A percentile compares a stretch with the other conserved stretches of the same genome.
Evolutionary conservation across 2,888 invertebrate genomes (phyloP).

Genomic region (Apotomis capreana): DNA sequence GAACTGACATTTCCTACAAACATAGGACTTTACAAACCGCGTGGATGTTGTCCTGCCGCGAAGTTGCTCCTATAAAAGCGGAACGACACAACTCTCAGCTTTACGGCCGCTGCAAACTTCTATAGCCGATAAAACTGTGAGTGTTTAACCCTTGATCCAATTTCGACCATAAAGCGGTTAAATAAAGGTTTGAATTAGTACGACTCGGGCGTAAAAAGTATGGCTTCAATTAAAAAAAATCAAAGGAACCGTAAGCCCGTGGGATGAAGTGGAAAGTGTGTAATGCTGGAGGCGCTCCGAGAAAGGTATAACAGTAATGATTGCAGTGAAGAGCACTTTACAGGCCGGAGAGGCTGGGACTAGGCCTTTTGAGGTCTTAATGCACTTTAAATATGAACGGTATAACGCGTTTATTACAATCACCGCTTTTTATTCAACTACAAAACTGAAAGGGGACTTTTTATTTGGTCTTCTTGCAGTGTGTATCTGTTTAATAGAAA

Average conservation of each 20-base stretch:
- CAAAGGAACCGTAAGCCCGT: not conserved
- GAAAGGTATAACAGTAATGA: slow-evolving; percentile 29
- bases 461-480: not conserved
- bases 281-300: too few species aligned
- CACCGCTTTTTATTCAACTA: not conserved
- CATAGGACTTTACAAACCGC: slow-evolving; percentile 3
- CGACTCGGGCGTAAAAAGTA: not conserved
- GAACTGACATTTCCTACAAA: not conserved
- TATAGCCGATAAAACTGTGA: not conserved
- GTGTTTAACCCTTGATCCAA: slow-evolving; percentile 2
- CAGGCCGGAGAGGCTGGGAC: not conserved
- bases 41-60: not conserved
- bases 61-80: slow-evolving; percentile 21
- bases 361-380: not conserved
- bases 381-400: slow-evolving; percentile 21
- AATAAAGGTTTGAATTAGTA: slow-evolving; percentile 11
- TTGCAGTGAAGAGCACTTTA: slow-evolving; percentile 31
- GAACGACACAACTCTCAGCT: slow-evolving; percentile 22
- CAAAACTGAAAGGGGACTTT: not conserved
- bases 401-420: slow-evolving; percentile 11
- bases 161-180: slow-evolving; percentile 11
- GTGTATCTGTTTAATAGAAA: not conserved
- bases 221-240: not conserved
- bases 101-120: slow-evolving; percentile 8
- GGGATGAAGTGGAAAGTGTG: not conserved